phyloP scores from a whole-genome alignment of 2,113 vertebrate species.

The Malurus elegans region DNA sequence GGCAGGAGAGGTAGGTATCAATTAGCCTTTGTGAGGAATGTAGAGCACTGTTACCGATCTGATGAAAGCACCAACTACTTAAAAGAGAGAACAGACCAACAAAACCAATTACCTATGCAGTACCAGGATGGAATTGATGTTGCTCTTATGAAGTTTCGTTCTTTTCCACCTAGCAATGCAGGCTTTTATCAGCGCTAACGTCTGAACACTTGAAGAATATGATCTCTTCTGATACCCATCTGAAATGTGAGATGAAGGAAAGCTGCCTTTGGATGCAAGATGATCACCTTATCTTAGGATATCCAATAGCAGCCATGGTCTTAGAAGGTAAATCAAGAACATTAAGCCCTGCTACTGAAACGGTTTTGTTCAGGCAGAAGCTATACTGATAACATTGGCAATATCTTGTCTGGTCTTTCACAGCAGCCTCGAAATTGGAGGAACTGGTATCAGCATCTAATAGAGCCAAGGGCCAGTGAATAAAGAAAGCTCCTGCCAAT shows the following conservation, averaged over 20 bases:
- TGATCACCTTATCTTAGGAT: conserved; percentile 8
- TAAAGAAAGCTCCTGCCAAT: not conserved
- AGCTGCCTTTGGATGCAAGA: conserved; percentile 23
- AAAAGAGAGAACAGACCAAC: not conserved
- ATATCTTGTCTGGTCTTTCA: not conserved
- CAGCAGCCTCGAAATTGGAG: not conserved
- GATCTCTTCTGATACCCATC: conserved; percentile 17
- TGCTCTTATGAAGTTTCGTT: not conserved
- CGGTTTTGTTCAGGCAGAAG: not conserved
- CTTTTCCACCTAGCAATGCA: not conserved
- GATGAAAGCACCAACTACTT: not conserved
- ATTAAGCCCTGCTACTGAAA: not conserved
- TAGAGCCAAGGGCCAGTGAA: not conserved
- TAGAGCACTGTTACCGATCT: not conserved
- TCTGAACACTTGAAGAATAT: conserved; percentile 4
- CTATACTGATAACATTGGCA: not conserved
- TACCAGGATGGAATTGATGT: not conserved
- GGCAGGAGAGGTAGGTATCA: not conserved
- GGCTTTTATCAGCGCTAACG: not conserved
- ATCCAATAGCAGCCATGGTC: conserved; percentile 8
- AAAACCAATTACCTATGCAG: not conserved
- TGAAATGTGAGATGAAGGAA: conserved; percentile 12
- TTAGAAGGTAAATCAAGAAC: conserved; percentile 11
- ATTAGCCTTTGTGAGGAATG: not conserved
- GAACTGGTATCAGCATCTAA: not conserved